Conservation (phyloP, 1,140 invertebrate genomes). For the Planococcus citri region DNA sequence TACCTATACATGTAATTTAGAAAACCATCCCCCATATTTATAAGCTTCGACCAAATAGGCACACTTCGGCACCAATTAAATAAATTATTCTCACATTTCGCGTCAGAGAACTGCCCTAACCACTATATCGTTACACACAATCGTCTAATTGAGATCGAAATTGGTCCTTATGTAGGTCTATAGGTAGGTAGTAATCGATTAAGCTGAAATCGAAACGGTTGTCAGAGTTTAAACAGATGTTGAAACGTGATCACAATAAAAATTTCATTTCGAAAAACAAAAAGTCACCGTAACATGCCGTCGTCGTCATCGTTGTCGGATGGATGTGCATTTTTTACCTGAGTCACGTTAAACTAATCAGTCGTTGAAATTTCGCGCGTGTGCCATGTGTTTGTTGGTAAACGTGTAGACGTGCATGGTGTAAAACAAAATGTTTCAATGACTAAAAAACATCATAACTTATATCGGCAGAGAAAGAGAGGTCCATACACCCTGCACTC, state of each 20-base stretch:
- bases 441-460: too few species aligned
- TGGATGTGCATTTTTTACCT: background rate
- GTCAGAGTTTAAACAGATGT: background rate
- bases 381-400: conserved; percentile 4
- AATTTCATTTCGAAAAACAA: background rate
- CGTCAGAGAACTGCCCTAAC: too few species aligned
- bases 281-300: background rate
- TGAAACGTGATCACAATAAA: background rate
- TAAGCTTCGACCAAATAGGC: background rate
- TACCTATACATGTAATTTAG: too few species aligned
- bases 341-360: background rate
- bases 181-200: background rate
- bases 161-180: background rate
- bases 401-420: too few species aligned
- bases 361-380: background rate
- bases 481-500: too few species aligned
- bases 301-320: too few species aligned
- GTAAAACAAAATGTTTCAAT: too few species aligned
- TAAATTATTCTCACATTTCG: too few species aligned
- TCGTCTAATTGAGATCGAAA: background rate
- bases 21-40: background rate
- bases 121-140: too few species aligned
- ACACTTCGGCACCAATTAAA: background rate
- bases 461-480: too few species aligned
- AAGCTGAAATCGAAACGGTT: background rate